A percentile compares a stretch with the other conserved stretches of the same genome.
phyloP scores from a whole-genome alignment of 1,140 invertebrate genomes.

The Conus betulinus region DNA sequence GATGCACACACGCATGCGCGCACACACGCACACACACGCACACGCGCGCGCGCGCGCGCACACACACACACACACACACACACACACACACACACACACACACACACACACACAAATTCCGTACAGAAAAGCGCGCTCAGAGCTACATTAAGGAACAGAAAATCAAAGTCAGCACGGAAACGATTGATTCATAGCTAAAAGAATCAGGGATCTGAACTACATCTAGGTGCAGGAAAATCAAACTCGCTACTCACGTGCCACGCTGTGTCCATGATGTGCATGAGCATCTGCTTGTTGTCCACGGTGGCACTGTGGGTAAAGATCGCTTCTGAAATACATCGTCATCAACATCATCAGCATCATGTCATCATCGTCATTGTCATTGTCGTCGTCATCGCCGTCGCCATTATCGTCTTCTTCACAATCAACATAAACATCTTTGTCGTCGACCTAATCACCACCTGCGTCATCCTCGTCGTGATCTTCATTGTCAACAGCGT shows the following conservation, averaged over 20 bases:
- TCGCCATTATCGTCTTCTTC: slow-evolving; percentile 1
- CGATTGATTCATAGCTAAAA: no score
- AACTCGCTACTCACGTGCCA: slow-evolving; percentile 50
- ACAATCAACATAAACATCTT: not conserved
- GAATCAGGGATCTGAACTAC: not conserved
- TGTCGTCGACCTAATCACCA: not conserved
- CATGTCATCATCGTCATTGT: not conserved
- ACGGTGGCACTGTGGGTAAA: slow-evolving; percentile 54
- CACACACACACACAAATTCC: no score
- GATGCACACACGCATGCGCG: not conserved
- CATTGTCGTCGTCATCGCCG: not conserved
- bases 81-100: no score
- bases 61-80: no score
- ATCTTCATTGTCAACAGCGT: slow-evolving; percentile 21
- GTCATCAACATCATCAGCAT: not conserved
- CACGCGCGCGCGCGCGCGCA: not conserved
- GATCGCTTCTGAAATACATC: slow-evolving; percentile 56
- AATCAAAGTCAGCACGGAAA: no score
- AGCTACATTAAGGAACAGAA: no score
- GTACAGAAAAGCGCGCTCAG: no score
- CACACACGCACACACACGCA: no score
- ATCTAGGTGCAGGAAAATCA: not conserved
- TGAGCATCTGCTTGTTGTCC: slow-evolving; percentile 59
- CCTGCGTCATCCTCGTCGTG: not conserved
- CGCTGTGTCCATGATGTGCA: slow-evolving; percentile 65